A percentile compares a stretch with the other conserved stretches of the same genome.
Evolutionary conservation across 2,888 invertebrate species (phyloP).

Genomic region (Sturmia bella): DNA sequence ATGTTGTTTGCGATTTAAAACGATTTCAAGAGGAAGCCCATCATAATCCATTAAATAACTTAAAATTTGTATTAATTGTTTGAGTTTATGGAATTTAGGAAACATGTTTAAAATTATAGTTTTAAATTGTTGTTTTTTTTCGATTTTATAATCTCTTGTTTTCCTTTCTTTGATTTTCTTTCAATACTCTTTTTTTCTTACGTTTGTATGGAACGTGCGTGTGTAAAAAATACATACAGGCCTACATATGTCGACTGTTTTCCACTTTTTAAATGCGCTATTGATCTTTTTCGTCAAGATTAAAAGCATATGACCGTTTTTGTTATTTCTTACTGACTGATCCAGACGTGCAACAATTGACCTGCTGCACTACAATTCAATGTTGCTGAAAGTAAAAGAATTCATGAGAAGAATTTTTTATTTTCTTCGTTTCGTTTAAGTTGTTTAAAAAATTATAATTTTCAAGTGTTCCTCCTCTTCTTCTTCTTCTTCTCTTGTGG

Average conservation of each 20-base stretch:
- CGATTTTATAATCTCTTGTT: conserved; percentile 28
- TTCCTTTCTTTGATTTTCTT: conserved; percentile 52
- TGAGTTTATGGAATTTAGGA: conserved; percentile 8
- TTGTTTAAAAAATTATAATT: conserved; percentile 20
- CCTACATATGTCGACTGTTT: background rate
- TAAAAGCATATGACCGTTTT: conserved; percentile 72
- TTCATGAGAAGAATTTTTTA: conserved; percentile 29
- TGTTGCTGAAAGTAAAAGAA: conserved; percentile 12
- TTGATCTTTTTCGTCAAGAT: conserved; percentile 65
- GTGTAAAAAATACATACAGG: background rate
- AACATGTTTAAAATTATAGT: conserved; percentile 33
- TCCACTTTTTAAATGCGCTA: conserved; percentile 34
- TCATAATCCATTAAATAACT: conserved; percentile 42
- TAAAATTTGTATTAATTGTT: conserved; percentile 38
- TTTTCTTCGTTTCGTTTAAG: conserved; percentile 14
- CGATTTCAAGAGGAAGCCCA: conserved; percentile 53
- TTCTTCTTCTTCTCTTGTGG: conserved; percentile 19
- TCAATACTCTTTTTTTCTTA: conserved; percentile 10
- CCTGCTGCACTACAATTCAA: conserved; percentile 69
- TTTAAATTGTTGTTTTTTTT: conserved; percentile 45
- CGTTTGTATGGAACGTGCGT: conserved; percentile 39
- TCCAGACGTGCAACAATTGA: conserved; percentile 69
- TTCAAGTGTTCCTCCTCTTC: conserved; percentile 48
- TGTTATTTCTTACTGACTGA: conserved; percentile 52
- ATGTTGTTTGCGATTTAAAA: background rate